Evolutionary conservation across 2,888 invertebrate species (phyloP).

Genomic region (Drosophila seclusa): DNA sequence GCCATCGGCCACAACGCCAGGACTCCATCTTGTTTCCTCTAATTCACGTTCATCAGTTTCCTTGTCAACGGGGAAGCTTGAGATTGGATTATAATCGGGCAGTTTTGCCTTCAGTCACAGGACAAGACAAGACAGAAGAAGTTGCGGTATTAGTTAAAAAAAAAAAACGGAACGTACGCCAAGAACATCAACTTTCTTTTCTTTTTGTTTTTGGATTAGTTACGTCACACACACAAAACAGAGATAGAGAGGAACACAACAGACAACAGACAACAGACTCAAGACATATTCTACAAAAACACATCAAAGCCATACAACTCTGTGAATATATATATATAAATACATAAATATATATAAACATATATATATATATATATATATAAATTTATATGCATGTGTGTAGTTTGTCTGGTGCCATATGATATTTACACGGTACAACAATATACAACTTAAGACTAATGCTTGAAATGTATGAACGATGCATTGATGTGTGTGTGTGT

Average conservation of each 20-base stretch:
- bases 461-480: conserved; percentile 80
- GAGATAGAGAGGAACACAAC: conserved; percentile 20
- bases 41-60: conserved; percentile 85
- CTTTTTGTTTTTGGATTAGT: conserved; percentile 60
- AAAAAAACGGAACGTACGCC: conserved; percentile 55
- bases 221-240: conserved; percentile 49
- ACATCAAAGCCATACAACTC: conserved; percentile 51
- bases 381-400: conserved; percentile 6
- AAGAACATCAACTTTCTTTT: conserved; percentile 40
- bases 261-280: conserved; percentile 41
- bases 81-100: conserved; percentile 86
- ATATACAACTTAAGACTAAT: conserved; percentile 75
- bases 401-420: conserved; percentile 51
- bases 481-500: conserved; percentile 56
- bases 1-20: conserved; percentile 95
- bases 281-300: conserved; percentile 43
- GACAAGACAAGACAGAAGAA: conserved; percentile 76
- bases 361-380: neutral
- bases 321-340: neutral
- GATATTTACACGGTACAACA: conserved; percentile 49
- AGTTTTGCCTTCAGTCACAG: conserved; percentile 85
- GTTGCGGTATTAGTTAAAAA: conserved; percentile 72
- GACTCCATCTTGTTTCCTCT: conserved; percentile 97
- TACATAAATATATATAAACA: conserved; percentile 9
- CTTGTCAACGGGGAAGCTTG: conserved; percentile 86